Evolutionary conservation across 1,140 invertebrate genomes (phyloP).

Genomic region (Parapsyche elsis): DNA sequence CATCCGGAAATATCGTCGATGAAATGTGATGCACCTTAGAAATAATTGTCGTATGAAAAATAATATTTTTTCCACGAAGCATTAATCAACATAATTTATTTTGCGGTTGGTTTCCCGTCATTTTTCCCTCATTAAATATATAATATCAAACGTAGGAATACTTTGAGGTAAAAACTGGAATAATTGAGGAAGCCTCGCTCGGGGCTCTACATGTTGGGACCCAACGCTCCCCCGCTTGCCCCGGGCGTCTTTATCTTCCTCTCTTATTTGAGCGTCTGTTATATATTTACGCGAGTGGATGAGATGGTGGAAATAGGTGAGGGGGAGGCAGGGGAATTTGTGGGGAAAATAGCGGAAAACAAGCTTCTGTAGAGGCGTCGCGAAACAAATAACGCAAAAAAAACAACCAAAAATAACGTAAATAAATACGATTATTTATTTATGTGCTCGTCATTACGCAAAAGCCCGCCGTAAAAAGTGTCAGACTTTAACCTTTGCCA

Average conservation of each 20-base stretch:
- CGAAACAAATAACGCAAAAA: slow-evolving; percentile 35
- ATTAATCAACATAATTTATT: not conserved
- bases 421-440: not conserved
- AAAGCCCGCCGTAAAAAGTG: too few species aligned
- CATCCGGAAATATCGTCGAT: too few species aligned
- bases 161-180: slow-evolving; percentile 16
- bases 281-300: slow-evolving; percentile 45
- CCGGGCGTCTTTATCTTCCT: slow-evolving; percentile 49
- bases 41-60: too few species aligned
- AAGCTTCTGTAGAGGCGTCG: slow-evolving; percentile 43
- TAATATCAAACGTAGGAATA: slow-evolving; percentile 17
- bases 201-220: not conserved
- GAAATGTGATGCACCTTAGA: too few species aligned
- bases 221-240: not conserved
- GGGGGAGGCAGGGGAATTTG: slow-evolving; percentile 11
- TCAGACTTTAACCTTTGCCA: too few species aligned
- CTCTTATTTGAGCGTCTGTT: slow-evolving; percentile 55
- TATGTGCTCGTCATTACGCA: too few species aligned
- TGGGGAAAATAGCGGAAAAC: slow-evolving; percentile 42
- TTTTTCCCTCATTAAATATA: slow-evolving; percentile 25
- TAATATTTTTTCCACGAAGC: too few species aligned
- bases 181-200: slow-evolving; percentile 25
- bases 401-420: not conserved
- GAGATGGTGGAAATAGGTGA: not conserved
- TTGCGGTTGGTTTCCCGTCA: not conserved